These are phyloP conservation scores for Hypolimnas misippus DNA, from an alignment of 2,888 invertebrate genomes.

Conservation along the genomic window DNA sequence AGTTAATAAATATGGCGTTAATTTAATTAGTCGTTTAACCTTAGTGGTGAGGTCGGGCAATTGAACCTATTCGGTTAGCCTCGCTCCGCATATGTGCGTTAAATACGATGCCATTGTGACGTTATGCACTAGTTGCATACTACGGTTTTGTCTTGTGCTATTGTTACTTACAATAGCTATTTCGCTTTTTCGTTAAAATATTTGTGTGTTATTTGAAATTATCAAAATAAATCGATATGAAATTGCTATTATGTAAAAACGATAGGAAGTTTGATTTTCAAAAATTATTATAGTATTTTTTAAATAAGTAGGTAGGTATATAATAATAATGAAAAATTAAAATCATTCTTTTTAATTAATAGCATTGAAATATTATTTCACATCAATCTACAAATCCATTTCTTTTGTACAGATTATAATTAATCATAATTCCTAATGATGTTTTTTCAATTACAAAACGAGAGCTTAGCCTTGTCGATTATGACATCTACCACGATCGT, in stretches of 20 bases:
- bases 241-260: no score
- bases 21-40: slow-evolving; percentile 63
- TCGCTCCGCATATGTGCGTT: slow-evolving; percentile 31
- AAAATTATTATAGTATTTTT: no score
- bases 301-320: no score
- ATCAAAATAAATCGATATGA: no score
- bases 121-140: neutral
- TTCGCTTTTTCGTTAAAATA: no score
- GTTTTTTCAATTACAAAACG: slow-evolving; percentile 43
- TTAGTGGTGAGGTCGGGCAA: slow-evolving; percentile 60
- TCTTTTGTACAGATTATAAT: slow-evolving; percentile 15
- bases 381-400: slow-evolving; percentile 10
- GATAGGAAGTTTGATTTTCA: no score
- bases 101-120: slow-evolving; percentile 8
- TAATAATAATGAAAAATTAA: no score
- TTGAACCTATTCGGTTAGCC: slow-evolving; percentile 39
- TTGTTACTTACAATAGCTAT: no score
- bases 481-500: slow-evolving; percentile 59
- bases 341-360: slow-evolving; percentile 12
- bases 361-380: slow-evolving; percentile 10
- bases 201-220: no score
- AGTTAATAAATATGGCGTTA: slow-evolving; percentile 45
- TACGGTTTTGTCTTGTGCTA: neutral
- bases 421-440: slow-evolving; percentile 35
- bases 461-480: slow-evolving; percentile 47